Evolutionary conservation across 2,888 invertebrate species (phyloP).

Genomic region (Diploptera punctata): DNA sequence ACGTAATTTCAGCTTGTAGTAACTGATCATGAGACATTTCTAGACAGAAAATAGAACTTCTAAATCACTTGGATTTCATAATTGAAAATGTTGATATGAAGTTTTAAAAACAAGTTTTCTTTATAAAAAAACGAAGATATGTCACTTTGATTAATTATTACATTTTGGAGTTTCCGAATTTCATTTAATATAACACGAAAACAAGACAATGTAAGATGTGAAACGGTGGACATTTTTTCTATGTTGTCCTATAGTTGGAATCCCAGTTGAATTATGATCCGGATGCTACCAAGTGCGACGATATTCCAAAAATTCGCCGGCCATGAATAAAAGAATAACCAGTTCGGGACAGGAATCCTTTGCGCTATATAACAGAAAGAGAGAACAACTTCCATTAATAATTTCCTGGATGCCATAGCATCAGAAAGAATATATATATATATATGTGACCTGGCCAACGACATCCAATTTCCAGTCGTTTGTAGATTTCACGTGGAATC

Average conservation of each 20-base stretch:
- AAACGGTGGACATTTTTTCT: no score
- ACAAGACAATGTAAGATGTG: no score
- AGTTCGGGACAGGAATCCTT: not conserved
- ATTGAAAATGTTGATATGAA: no score
- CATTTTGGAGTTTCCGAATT: no score
- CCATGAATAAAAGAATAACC: slow-evolving; percentile 23
- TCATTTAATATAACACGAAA: no score
- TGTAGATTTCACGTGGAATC: not conserved
- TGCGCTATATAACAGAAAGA: not conserved
- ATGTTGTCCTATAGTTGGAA: not conserved
- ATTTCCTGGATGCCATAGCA: not conserved
- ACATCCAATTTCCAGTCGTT: not conserved
- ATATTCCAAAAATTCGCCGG: slow-evolving; percentile 23
- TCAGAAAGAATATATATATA: not conserved
- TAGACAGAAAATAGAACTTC: no score
- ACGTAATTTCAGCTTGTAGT: no score
- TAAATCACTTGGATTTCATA: no score
- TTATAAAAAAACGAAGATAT: no score
- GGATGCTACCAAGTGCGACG: not conserved
- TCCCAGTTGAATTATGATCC: not conserved
- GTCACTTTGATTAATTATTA: no score
- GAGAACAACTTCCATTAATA: slow-evolving; percentile 1
- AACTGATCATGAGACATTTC: no score
- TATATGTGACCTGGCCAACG: not conserved
- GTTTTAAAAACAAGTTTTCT: no score